Conservation (phyloP, 2,888 invertebrate species). For the Sisyra nigra region DNA sequence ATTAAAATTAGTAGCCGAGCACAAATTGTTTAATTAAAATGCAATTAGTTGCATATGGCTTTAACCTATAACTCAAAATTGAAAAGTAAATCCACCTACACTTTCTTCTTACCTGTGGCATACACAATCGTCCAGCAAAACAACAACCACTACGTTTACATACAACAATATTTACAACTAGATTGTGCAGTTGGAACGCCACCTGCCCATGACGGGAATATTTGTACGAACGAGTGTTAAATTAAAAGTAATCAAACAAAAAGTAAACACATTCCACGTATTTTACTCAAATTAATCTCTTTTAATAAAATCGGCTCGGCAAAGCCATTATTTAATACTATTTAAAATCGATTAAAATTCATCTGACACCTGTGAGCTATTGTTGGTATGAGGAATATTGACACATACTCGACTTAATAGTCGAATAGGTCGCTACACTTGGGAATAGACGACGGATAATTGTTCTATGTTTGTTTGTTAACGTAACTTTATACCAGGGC, state of each 20-base stretch:
- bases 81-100: conserved; percentile 4
- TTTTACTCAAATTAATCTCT: not conserved
- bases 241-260: conserved; percentile 4
- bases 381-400: no score
- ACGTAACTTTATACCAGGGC: no score
- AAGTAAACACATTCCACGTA: not conserved
- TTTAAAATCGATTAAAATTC: no score
- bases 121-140: conserved; percentile 4
- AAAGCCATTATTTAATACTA: no score
- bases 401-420: no score
- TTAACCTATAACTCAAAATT: no score
- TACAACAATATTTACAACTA: conserved; percentile 2
- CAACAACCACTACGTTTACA: not conserved
- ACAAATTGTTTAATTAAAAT: not conserved
- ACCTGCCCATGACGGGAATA: conserved; percentile 9
- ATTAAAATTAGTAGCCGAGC: not conserved
- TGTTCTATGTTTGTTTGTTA: no score
- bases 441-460: no score
- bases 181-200: conserved; percentile 10
- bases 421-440: no score
- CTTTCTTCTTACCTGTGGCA: conserved; percentile 7
- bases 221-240: conserved; percentile 8
- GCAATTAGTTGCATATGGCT: no score
- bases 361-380: no score
- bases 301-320: not conserved